phyloP scores from a whole-genome alignment of 2,888 invertebrate genomes.

The Caenorhabditis imperialis region DNA sequence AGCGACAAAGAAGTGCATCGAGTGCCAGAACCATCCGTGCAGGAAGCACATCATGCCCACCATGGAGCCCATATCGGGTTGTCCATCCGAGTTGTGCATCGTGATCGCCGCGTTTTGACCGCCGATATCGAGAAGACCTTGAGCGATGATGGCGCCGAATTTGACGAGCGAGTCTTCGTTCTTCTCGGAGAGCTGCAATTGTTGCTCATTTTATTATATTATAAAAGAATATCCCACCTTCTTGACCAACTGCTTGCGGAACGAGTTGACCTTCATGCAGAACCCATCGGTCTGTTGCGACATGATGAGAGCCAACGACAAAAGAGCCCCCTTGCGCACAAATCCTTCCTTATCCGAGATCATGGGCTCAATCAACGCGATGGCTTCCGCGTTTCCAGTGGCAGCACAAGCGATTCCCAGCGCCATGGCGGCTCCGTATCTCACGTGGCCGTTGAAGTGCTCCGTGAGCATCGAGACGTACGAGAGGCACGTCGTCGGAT shows the following conservation, averaged over 20 bases:
- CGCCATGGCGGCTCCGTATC: constrained; percentile 56
- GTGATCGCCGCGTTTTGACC: constrained; percentile 48
- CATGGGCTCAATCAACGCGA: constrained; percentile 45
- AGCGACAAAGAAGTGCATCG: constrained; percentile 52
- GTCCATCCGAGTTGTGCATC: constrained; percentile 47
- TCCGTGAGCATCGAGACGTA: constrained; percentile 53
- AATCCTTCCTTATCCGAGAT: constrained; percentile 56
- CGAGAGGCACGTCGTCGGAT: constrained; percentile 31
- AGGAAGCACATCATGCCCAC: constrained; percentile 58
- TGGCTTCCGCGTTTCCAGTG: constrained; percentile 52
- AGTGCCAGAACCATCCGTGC: constrained; percentile 59
- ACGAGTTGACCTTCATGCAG: constrained; percentile 45
- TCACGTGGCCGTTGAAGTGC: constrained; percentile 54
- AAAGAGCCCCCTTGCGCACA: constrained; percentile 46
- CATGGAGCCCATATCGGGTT: constrained; percentile 49
- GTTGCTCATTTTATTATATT: neutral
- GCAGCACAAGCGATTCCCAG: constrained; percentile 53
- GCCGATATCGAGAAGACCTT: constrained; percentile 49
- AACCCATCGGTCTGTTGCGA: constrained; percentile 49
- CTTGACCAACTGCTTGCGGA: constrained; percentile 52
- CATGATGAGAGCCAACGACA: constrained; percentile 49
- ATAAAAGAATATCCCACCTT: no score
- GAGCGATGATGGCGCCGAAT: constrained; percentile 50
- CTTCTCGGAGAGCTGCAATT: constrained; percentile 39
- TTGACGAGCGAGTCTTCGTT: constrained; percentile 53